phyloP scores from a whole-genome alignment of 2,888 invertebrate species.

The Pseudococcus jackbeardsleyi region DNA sequence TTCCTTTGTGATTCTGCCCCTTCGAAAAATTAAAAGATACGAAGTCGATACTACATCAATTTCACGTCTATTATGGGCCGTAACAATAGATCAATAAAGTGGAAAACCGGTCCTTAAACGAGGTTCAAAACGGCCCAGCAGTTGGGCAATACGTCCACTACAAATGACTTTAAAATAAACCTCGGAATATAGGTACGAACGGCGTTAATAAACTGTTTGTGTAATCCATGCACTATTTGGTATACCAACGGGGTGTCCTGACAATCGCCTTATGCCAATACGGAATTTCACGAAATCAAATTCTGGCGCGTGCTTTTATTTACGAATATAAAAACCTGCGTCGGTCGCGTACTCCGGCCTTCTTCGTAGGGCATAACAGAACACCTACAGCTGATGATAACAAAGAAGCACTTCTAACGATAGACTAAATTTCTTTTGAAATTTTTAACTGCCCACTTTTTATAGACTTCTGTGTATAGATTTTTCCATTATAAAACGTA shows the following conservation, averaged over 20 bases:
- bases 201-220: constrained; percentile 58
- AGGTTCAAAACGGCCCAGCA: constrained; percentile 57
- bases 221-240: constrained; percentile 16
- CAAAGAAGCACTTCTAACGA: constrained; percentile 29
- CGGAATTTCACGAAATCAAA: constrained; percentile 51
- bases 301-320: constrained; percentile 55
- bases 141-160: constrained; percentile 60
- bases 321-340: constrained; percentile 32
- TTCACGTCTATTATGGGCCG: constrained; percentile 40
- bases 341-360: background rate
- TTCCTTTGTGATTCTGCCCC: background rate
- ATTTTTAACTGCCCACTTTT: constrained; percentile 31
- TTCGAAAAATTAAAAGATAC: constrained; percentile 1
- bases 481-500: background rate
- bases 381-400: constrained; percentile 33
- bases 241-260: constrained; percentile 30
- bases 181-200: background rate
- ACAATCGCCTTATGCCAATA: background rate
- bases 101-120: constrained; percentile 53
- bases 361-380: background rate
- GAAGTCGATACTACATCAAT: constrained; percentile 51
- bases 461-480: constrained; percentile 31
- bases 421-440: constrained; percentile 29
- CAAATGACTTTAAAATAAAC: constrained; percentile 63
- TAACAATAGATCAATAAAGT: constrained; percentile 54